Evolutionary conservation across 2,888 invertebrate species (phyloP).

Genomic region (Imbricaverruca yamaguchii): DNA sequence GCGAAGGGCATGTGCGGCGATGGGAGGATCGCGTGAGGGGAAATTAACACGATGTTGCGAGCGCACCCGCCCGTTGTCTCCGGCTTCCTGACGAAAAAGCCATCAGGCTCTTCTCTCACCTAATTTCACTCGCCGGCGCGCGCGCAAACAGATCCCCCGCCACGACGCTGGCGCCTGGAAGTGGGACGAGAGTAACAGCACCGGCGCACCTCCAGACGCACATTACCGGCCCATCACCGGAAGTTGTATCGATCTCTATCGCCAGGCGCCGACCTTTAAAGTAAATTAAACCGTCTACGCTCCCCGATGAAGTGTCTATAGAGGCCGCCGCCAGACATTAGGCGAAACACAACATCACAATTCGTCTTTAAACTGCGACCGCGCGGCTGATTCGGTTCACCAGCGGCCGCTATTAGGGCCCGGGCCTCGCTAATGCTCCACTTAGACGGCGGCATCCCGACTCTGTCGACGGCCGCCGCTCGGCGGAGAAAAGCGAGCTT

Average conservation of each 20-base stretch:
- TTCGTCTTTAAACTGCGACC: background rate
- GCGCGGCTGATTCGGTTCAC: background rate
- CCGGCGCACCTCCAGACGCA: no score
- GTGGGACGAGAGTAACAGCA: no score
- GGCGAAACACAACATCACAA: slow-evolving; percentile 5
- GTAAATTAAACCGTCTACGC: background rate
- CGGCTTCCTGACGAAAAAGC: background rate
- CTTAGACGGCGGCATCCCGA: background rate
- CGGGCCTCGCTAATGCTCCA: background rate
- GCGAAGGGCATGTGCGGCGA: background rate
- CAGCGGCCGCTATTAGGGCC: background rate
- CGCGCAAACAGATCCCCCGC: no score
- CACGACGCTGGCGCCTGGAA: no score
- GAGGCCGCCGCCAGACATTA: background rate
- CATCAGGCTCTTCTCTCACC: background rate
- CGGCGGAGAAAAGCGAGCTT: background rate
- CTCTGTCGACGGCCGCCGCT: background rate
- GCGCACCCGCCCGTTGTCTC: background rate
- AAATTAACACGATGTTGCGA: background rate
- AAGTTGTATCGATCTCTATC: slow-evolving; percentile 1
- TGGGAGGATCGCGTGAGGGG: background rate
- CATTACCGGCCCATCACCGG: background rate
- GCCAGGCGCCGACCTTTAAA: background rate
- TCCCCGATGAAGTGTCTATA: background rate
- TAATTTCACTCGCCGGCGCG: background rate